phyloP scores from a whole-genome alignment of 2,797 vertebrate genomes.

The Hoplostethus mediterraneus region DNA sequence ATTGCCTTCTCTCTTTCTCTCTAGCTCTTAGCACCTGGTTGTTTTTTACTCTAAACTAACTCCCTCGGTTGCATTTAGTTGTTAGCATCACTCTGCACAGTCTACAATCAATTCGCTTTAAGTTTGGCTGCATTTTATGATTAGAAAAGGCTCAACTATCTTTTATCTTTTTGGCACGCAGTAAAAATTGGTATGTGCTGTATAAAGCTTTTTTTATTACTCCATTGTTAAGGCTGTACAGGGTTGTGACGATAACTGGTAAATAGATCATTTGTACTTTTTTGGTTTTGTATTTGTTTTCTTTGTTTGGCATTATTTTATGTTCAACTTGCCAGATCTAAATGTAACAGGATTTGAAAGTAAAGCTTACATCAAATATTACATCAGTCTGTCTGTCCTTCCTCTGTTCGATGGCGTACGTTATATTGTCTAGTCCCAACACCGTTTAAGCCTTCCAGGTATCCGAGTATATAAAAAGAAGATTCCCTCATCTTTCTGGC shows the following conservation, averaged over 20 bases:
- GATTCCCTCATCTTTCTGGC: neutral
- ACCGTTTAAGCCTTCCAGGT: neutral
- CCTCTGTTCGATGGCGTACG: slow-evolving; percentile 2
- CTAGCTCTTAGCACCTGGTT: slow-evolving; percentile 81
- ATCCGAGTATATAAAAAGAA: neutral
- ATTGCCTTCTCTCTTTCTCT: slow-evolving; percentile 69
- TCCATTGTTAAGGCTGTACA: slow-evolving; percentile 97
- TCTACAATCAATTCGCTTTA: slow-evolving; percentile 85
- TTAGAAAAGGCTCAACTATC: slow-evolving; percentile 83
- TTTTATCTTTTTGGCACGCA: slow-evolving; percentile 86
- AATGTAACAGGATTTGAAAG: slow-evolving; percentile 99
- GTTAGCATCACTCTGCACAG: slow-evolving; percentile 88
- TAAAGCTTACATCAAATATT: slow-evolving; percentile 98
- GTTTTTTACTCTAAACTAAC: slow-evolving; percentile 73
- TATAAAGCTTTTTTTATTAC: slow-evolving; percentile 99
- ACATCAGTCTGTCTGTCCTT: slow-evolving; percentile 54
- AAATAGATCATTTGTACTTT: slow-evolving; percentile 90
- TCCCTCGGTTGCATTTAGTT: slow-evolving; percentile 83
- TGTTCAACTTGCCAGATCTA: slow-evolving; percentile 98
- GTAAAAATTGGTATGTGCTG: slow-evolving; percentile 95
- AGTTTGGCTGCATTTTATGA: slow-evolving; percentile 87
- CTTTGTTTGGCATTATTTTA: slow-evolving; percentile 90
- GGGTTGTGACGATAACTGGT: slow-evolving; percentile 99
- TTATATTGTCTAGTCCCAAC: neutral
- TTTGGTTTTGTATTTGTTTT: slow-evolving; percentile 85